Percentiles rank a stretch among this genome's conserved stretches.
phyloP scores from a whole-genome alignment of 2,797 vertebrate genomes.

The Betta splendens region DNA sequence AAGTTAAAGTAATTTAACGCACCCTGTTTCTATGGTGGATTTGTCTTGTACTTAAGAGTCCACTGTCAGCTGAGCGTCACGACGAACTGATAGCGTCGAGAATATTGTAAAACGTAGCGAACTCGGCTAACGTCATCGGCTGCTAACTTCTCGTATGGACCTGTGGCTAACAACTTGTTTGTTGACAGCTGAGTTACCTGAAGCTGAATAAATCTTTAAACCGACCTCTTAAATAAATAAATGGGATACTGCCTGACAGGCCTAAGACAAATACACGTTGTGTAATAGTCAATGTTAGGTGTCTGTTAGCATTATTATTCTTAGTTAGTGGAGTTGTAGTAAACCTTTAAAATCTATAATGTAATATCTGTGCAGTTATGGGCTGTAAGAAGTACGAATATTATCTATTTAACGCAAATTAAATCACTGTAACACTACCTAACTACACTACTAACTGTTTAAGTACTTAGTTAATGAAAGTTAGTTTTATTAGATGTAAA shows the following conservation, averaged over 20 bases:
- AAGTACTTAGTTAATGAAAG: too few species aligned
- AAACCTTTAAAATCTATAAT: too few species aligned
- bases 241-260: background rate
- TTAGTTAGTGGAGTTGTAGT: too few species aligned
- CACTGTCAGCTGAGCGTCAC: background rate
- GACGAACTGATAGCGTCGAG: rapidly evolving
- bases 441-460: too few species aligned
- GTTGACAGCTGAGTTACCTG: constrained; percentile 19
- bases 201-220: background rate
- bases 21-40: rapidly evolving
- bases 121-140: constrained; percentile 1
- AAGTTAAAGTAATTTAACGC: background rate
- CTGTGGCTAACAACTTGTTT: constrained; percentile 9
- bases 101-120: background rate
- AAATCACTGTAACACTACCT: too few species aligned
- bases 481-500: too few species aligned
- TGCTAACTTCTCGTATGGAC: background rate
- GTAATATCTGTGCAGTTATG: too few species aligned
- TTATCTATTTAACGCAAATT: too few species aligned
- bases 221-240: background rate
- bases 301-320: too few species aligned
- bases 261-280: background rate
- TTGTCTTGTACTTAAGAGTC: background rate
- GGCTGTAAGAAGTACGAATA: too few species aligned
- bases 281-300: too few species aligned